Evolutionary conservation across 2,888 invertebrate genomes (phyloP), one percentile per base, ranked within the genome.

Genomic region (Drosophila falleni): DNA sequence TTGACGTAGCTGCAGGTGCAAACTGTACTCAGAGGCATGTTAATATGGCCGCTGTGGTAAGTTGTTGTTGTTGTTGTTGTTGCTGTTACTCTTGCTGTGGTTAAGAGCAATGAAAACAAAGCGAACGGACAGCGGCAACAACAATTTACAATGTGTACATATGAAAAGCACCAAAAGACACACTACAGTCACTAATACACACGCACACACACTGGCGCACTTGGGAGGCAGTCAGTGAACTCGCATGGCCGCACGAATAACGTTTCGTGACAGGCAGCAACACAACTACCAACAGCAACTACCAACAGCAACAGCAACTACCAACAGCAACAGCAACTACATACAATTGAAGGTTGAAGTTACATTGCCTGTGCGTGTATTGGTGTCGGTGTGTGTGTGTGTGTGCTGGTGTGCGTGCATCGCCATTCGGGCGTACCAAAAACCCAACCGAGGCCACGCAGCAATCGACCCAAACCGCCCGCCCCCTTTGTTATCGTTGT

Each of bases 241-340:
- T 90, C 90, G 85, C 87, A 87, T 88, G 88, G 90, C 88, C 89
- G 81, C 89, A 89, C 90, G 90, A 90, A 89, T 89, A 89, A 85
- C 89, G 89, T 89, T 86, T 86, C 86, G 86, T 86, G 86, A 86
- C 86, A 86, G 89, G 75, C 75, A 72, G 76, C 81, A 49, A 51
- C 77, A 71, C 67, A 70, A 23, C 50, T 51, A 29, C 66, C 54
- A 55, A 54, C 53, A 60, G 55, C 70, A 55, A 41, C 51, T n/a
- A 60, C 42, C 71, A 50, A 33, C 56, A 46, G n/a, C 58, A 72
- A 47, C 70, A 70, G 60, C 76, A 81, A 81, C 89, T 70, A 60
- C 42, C 71, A 50, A 33, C 56, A 46, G n/a, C 58, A 72, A 47
- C 70, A 70, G 60, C 76, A 81, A 81, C 89, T 70, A 87, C 81